These are phyloP conservation scores for Turdus rufiventris DNA, from an alignment of 2,113 vertebrate genomes.

Conservation along the genomic window DNA sequence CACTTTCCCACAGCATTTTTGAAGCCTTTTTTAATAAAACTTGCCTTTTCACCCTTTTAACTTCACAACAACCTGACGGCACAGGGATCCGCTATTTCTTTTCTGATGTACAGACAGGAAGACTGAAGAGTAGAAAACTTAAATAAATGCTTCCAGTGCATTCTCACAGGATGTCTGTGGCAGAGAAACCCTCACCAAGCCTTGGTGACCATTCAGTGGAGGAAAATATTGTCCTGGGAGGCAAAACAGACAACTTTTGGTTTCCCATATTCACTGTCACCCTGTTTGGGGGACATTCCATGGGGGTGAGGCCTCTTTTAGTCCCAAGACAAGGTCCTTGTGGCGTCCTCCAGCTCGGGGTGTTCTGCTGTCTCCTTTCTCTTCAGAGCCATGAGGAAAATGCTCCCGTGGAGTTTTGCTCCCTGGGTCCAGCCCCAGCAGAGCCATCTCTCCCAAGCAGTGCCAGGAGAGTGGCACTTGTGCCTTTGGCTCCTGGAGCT, in stretches of 20 bases:
- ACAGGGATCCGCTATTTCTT: neutral
- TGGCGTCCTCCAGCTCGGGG: neutral
- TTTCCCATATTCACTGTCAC: neutral
- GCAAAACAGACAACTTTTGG: neutral
- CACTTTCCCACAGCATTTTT: neutral
- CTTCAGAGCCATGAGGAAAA: neutral
- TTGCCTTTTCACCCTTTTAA: neutral
- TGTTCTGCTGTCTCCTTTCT: neutral
- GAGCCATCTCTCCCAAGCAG: neutral
- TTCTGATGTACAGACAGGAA: neutral
- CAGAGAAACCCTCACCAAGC: neutral
- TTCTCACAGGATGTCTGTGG: neutral
- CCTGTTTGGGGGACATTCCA: neutral
- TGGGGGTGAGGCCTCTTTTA: neutral
- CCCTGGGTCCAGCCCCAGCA: neutral
- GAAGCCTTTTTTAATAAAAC: neutral
- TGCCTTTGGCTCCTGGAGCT: constrained; percentile 19
- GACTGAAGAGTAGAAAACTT: neutral
- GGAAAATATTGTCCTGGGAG: neutral
- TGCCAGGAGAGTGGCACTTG: neutral
- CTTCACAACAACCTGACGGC: fast-evolving
- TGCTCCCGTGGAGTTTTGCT: neutral
- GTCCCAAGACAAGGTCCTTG: neutral
- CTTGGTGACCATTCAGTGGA: fast-evolving
- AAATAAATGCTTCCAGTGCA: neutral